Conservation (phyloP, 2,797 vertebrate genomes). For the Xenopus petersii region DNA sequence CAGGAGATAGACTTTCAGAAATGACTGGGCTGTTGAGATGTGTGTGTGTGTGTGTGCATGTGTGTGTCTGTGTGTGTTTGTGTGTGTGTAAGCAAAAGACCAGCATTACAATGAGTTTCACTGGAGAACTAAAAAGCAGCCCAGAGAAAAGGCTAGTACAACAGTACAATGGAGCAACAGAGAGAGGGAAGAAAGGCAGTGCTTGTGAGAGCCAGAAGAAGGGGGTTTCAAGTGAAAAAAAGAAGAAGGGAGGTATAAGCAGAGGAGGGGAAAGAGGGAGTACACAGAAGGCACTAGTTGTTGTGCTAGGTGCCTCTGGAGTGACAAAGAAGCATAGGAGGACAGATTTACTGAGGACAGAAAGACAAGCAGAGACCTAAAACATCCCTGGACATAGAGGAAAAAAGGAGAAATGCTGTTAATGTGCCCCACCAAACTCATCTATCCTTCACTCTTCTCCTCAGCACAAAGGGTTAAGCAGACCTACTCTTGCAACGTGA, state of each 20-base stretch:
- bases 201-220: slow-evolving; percentile 35
- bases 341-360: slow-evolving; percentile 1
- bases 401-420: slow-evolving; percentile 15
- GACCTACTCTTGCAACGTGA: slow-evolving; percentile 40
- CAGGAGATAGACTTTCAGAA: background rate
- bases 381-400: background rate
- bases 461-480: slow-evolving; percentile 41
- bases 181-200: slow-evolving; percentile 46
- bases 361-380: slow-evolving; percentile 3
- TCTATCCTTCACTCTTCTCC: slow-evolving; percentile 17
- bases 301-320: slow-evolving; percentile 16
- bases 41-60: background rate
- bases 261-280: slow-evolving; percentile 35
- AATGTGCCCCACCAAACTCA: slow-evolving; percentile 2
- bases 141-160: background rate
- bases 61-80: background rate
- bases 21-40: background rate
- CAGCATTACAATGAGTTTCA: slow-evolving; percentile 14
- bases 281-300: slow-evolving; percentile 25
- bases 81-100: slow-evolving; percentile 1
- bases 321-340: background rate
- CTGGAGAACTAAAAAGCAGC: background rate
- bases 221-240: slow-evolving; percentile 28
- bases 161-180: slow-evolving; percentile 33
- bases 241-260: slow-evolving; percentile 26